These are phyloP conservation scores for Spea bombifrons DNA, from an alignment of 2,113 vertebrate species.

Conservation along the genomic window DNA sequence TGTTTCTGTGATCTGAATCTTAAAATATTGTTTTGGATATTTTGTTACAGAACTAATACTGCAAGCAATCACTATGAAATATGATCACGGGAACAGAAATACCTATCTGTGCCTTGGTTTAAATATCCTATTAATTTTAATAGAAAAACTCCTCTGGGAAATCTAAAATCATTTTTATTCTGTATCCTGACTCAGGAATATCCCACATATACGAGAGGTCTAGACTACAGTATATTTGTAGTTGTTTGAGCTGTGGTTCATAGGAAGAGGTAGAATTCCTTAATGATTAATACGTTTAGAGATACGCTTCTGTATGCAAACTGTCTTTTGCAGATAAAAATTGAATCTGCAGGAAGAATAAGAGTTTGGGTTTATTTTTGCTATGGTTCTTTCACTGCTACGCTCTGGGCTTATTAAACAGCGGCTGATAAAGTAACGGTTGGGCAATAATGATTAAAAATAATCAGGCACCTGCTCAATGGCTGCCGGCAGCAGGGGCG, in stretches of 20 bases:
- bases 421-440: too few relatives aligned
- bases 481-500: too few relatives aligned
- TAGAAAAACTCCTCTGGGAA: slow-evolving; percentile 28
- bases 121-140: slow-evolving; percentile 31
- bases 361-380: too few relatives aligned
- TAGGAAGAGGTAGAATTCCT: not conserved
- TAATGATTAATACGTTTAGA: not conserved
- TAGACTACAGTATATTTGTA: slow-evolving; percentile 1
- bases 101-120: slow-evolving; percentile 2
- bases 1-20: slow-evolving; percentile 11
- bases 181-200: not conserved
- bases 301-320: not conserved
- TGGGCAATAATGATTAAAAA: too few relatives aligned
- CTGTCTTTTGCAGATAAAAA: too few relatives aligned
- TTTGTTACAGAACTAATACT: slow-evolving; percentile 9
- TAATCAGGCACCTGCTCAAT: too few relatives aligned
- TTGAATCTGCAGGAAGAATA: too few relatives aligned
- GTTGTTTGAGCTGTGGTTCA: not conserved
- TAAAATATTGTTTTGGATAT: not conserved
- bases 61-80: slow-evolving; percentile 23
- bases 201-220: not conserved
- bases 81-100: slow-evolving; percentile 26
- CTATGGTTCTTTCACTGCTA: too few relatives aligned
- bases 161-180: slow-evolving; percentile 30
- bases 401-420: too few relatives aligned